Percentiles rank a stretch among this genome's conserved stretches.
phyloP scores from a whole-genome alignment of 2,113 vertebrate genomes.

The Menura novaehollandiae region DNA sequence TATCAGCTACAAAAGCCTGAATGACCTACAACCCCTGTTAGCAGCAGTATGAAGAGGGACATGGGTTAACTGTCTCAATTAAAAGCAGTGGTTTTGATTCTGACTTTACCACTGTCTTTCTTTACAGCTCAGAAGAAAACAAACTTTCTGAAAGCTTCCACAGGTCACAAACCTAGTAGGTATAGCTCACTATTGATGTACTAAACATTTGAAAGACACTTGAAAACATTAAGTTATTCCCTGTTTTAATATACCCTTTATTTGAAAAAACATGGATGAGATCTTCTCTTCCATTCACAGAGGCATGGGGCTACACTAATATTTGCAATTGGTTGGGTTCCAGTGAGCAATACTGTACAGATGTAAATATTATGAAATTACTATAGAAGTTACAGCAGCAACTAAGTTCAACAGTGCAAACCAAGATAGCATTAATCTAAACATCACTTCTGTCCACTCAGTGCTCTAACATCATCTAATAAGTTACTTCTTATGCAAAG shows the following conservation, averaged over 20 bases:
- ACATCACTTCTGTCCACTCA: background rate
- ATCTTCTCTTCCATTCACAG: background rate
- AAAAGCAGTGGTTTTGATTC: background rate
- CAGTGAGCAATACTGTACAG: background rate
- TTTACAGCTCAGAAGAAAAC: background rate
- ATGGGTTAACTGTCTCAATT: rapidly evolving
- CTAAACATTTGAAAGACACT: background rate
- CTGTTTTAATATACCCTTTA: background rate
- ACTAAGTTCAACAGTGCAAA: background rate
- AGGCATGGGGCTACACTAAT: background rate
- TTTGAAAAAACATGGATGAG: background rate
- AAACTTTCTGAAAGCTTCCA: background rate
- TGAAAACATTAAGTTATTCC: background rate
- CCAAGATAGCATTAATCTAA: background rate
- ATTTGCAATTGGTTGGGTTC: background rate
- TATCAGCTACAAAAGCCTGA: background rate
- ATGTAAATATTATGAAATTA: background rate
- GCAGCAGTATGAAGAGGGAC: background rate
- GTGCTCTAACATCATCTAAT: background rate
- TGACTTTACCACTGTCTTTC: background rate
- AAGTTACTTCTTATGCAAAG: background rate
- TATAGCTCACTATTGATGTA: background rate
- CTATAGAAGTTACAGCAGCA: background rate
- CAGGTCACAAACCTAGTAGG: background rate
- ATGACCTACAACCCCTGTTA: background rate